A percentile compares a stretch with the other conserved stretches of the same genome.
These are phyloP conservation scores for Chesias legatella DNA, from an alignment of 2,888 invertebrate species.

Conservation along the genomic window DNA sequence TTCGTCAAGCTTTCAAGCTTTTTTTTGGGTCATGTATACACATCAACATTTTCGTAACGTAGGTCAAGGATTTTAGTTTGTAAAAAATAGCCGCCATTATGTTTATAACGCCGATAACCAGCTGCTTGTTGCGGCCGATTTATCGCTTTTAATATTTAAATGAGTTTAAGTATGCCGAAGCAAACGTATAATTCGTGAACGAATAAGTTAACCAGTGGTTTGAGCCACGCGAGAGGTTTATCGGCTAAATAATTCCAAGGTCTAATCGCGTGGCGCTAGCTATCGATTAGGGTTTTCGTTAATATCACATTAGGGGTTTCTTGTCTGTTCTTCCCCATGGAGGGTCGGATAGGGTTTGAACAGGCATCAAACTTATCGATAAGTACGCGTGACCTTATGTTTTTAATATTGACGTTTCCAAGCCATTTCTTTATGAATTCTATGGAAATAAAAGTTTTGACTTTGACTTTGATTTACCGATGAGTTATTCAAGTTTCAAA, in stretches of 20 bases:
- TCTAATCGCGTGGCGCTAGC: conserved; percentile 3
- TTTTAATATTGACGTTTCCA: too few relatives aligned
- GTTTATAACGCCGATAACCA: too few relatives aligned
- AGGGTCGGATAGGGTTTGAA: too few relatives aligned
- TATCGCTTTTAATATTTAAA: conserved; percentile 10
- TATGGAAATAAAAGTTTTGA: too few relatives aligned
- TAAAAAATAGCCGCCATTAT: conserved; percentile 21
- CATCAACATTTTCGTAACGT: conserved; percentile 14
- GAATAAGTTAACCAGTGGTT: too few relatives aligned
- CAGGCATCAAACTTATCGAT: too few relatives aligned
- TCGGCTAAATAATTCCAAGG: conserved; percentile 10
- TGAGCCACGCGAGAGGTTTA: not conserved
- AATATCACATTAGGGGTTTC: conserved; percentile 7
- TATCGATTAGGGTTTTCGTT: conserved; percentile 10
- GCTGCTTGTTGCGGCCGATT: conserved; percentile 10
- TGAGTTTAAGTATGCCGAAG: not conserved
- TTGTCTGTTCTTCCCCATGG: too few relatives aligned
- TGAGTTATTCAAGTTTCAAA: too few relatives aligned
- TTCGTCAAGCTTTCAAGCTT: conserved; percentile 11
- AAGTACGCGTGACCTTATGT: too few relatives aligned
- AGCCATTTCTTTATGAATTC: too few relatives aligned
- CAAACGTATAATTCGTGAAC: too few relatives aligned
- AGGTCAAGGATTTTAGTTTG: conserved; percentile 27
- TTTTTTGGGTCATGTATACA: conserved; percentile 24
- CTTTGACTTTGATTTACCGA: too few relatives aligned